Base-by-base conservation (phyloP, 2,797 vertebrate genomes). In the Psittacula echo region DNA sequence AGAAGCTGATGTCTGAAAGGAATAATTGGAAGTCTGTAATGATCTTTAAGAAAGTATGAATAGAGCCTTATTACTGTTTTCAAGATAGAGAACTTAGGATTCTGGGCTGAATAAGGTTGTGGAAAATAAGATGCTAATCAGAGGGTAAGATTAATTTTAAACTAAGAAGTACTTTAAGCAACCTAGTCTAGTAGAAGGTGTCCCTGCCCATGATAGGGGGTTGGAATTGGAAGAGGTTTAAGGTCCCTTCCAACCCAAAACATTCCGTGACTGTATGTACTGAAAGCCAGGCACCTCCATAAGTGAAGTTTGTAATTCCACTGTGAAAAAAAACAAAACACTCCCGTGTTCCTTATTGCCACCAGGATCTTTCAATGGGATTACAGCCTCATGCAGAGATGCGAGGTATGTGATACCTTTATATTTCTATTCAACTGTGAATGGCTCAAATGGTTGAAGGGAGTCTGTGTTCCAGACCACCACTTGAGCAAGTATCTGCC, bases 51-150 rank as follows among this genome's bases (percentile, higher is more conserved):
- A 67, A 95, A 91, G 73, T 41, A 79, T 91, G 82, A 94, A 78
- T 91, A 85, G 88, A 90, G 62, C 56, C 70, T 95, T 95, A 95
- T 82, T 74, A 82, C 72, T 90, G 94, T 93, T 92, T 95, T 85
- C 53, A n/a, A 82, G 87, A 89, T 77, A 92, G 45, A 86, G 82
- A 92, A 88, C 32, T 30, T 13, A 41, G 48, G 68, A 82, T 74
- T 89, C 20, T 71, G 64, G 13, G 45, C 50, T 85, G 74, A 58
- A 61, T 70, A 72, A 84, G 79, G 66, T 45, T 80, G 70, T 32
- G 20, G 66, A 70, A 93, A 90, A 81, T 90, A 84, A 95, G 88
- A 66, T 0, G 3, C 66, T 97, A 85, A 92, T 91, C 75, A 81
- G 71, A 73, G 74, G 74, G 48, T 83, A 77, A 81, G 70, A 65